Conservation (phyloP, 92 coral and sea anemone species). For the Umimayanthus chanpuru region DNA sequence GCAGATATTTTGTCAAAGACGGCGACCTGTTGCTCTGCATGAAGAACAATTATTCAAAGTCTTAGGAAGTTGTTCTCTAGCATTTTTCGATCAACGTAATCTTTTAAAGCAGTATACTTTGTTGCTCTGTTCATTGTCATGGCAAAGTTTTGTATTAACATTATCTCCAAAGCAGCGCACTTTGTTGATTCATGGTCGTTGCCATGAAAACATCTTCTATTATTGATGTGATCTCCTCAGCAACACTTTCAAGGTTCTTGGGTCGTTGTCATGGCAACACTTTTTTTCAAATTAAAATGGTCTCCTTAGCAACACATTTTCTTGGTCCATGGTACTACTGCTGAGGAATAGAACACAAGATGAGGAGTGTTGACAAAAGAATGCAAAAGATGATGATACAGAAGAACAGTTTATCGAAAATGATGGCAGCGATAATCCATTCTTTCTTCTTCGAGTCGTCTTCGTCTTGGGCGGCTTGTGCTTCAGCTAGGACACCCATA, state of each 20-base stretch:
- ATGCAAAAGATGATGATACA: constrained; percentile 79
- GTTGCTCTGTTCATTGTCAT: too few species aligned
- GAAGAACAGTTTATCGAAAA: constrained; percentile 88
- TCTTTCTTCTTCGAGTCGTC: constrained; percentile 83
- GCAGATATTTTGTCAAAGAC: too few species aligned
- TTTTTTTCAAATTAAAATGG: neutral
- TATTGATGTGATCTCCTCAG: too few species aligned
- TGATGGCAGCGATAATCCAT: constrained; percentile 94
- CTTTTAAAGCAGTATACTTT: too few species aligned
- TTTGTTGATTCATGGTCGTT: too few species aligned
- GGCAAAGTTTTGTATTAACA: too few species aligned
- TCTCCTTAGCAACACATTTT: neutral
- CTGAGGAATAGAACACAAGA: constrained; percentile 57
- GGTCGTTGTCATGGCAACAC: neutral
- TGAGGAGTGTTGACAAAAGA: constrained; percentile 60
- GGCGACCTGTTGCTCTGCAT: too few species aligned
- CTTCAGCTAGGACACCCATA: constrained; percentile 73
- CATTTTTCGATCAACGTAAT: too few species aligned
- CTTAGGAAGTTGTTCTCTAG: too few species aligned
- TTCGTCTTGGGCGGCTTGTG: constrained; percentile 74
- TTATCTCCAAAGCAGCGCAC: too few species aligned
- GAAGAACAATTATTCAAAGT: too few species aligned
- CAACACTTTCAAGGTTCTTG: neutral
- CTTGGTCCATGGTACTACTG: neutral
- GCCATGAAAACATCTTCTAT: too few species aligned